These are phyloP conservation scores for Chaetorhynchus papuensis DNA, from an alignment of 2,113 vertebrate genomes.

Conservation along the genomic window DNA sequence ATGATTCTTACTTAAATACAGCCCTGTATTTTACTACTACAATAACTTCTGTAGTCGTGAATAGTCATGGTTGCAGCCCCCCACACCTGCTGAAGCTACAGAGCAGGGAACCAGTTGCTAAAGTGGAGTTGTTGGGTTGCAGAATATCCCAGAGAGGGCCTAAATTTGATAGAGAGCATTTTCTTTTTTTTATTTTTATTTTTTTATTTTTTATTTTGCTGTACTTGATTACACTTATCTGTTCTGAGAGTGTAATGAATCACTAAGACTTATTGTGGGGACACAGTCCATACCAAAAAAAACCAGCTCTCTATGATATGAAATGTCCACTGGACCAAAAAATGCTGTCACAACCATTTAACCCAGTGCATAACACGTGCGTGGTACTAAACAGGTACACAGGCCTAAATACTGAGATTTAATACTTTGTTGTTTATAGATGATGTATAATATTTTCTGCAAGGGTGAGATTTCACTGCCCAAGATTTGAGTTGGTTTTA, in stretches of 20 bases:
- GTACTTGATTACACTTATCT: not conserved
- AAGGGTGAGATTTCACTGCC: not conserved
- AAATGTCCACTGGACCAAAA: not conserved
- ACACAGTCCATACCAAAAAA: not conserved
- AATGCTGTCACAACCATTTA: not conserved
- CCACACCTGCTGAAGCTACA: not conserved
- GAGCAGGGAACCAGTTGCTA: not conserved
- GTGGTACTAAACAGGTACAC: not conserved
- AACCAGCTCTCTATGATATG: not conserved
- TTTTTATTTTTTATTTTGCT: not conserved
- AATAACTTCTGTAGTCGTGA: not conserved
- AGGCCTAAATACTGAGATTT: not conserved
- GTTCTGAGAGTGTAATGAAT: not conserved
- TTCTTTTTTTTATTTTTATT: not conserved
- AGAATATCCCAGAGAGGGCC: not conserved
- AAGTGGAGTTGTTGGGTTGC: not conserved
- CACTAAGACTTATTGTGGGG: not conserved
- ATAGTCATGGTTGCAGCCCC: not conserved
- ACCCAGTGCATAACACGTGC: not conserved
- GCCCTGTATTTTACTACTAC: not conserved
- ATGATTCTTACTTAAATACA: not conserved
- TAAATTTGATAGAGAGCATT: not conserved
- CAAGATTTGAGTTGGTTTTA: not conserved
- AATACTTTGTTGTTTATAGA: not conserved
- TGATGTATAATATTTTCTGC: not conserved